Conservation (phyloP, 2,113 vertebrate genomes). For the Lanius ludovicianus region DNA sequence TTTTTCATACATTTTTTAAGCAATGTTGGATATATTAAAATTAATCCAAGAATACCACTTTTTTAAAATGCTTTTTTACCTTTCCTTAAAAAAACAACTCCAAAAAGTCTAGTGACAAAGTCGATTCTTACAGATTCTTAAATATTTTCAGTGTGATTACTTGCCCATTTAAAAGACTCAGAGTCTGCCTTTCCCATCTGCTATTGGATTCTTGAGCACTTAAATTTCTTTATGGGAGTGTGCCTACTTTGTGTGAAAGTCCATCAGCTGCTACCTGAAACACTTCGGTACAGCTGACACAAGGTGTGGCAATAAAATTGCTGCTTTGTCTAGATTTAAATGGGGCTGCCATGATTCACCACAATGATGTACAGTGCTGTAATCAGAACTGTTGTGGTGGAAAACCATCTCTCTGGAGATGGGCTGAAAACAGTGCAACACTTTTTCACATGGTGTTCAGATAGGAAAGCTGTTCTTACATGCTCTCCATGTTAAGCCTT, state of each 20-base stretch:
- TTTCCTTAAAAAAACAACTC: neutral
- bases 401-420: neutral
- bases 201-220: neutral
- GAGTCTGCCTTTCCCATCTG: neutral
- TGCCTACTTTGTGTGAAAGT: neutral
- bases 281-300: accelerated
- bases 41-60: neutral
- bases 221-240: neutral
- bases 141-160: neutral
- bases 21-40: neutral
- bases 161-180: neutral
- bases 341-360: neutral
- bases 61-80: neutral
- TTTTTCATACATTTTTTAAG: neutral
- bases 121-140: neutral
- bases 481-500: neutral
- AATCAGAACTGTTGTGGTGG: neutral
- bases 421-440: neutral
- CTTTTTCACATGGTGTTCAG: neutral
- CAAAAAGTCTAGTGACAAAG: neutral
- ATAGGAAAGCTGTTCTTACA: neutral
- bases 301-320: neutral
- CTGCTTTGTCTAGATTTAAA: neutral
- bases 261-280: neutral
- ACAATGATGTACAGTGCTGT: neutral